Conservation (phyloP, 2,888 invertebrate species). For the Caenorhabditis zanzibari region DNA sequence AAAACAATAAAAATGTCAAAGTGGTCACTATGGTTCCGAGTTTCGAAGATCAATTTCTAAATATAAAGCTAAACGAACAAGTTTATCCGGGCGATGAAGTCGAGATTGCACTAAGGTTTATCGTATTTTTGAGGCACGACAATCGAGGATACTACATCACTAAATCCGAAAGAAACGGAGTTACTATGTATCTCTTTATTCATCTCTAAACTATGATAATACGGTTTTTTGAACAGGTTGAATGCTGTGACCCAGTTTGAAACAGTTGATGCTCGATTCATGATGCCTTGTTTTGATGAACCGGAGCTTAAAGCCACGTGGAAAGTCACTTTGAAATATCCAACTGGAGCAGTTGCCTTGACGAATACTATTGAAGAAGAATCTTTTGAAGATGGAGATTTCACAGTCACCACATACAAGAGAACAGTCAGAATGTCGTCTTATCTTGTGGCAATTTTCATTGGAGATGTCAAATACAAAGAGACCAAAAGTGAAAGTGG, state of each 20-base stretch:
- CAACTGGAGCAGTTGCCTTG: slow-evolving; percentile 74
- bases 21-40: too few relatives aligned
- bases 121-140: slow-evolving; percentile 67
- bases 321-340: slow-evolving; percentile 66
- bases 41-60: slow-evolving; percentile 11
- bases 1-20: too few relatives aligned
- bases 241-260: slow-evolving; percentile 81
- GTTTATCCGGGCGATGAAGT: background rate
- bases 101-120: slow-evolving; percentile 61
- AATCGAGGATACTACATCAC: slow-evolving; percentile 68
- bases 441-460: slow-evolving; percentile 92
- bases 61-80: background rate
- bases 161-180: slow-evolving; percentile 1
- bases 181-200: background rate
- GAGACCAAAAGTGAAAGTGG: slow-evolving; percentile 87
- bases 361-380: slow-evolving; percentile 62
- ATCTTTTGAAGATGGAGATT: slow-evolving; percentile 84
- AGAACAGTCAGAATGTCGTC: slow-evolving; percentile 89
- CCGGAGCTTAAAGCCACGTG: slow-evolving; percentile 76
- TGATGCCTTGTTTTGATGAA: slow-evolving; percentile 83
- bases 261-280: slow-evolving; percentile 77
- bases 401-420: slow-evolving; percentile 87
- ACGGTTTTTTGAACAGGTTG: slow-evolving; percentile 56
- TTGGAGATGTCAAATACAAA: slow-evolving; percentile 90
- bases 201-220: slow-evolving; percentile 57